Base-by-base conservation (phyloP, 2,797 vertebrate species). In the Babyrousa celebensis region DNA sequence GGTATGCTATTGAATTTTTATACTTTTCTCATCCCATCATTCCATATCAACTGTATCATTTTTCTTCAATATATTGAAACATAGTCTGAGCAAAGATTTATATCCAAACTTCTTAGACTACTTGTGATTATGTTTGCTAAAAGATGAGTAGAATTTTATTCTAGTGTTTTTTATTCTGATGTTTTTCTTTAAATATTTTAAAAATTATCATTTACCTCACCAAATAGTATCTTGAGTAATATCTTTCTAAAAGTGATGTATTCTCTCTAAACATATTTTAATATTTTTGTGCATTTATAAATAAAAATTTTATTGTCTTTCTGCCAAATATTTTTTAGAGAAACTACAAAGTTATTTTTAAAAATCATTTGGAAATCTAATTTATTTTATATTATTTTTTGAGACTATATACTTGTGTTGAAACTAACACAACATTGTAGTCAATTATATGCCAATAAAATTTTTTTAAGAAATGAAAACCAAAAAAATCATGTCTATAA, bases 111-210 rank as follows among this genome's bases (percentile, higher is more conserved):
- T 96, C 23, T 70, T n/a, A 27, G 21, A 54, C 7, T 70, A 77
- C 9, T 77, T 70, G 12, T 85, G 29, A 4, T 54, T 67, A 88
- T 4, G 10, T 18, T 63, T 92, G 10, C 60, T 75, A 91, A 93
- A 87, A 95, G 15, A 20, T 60, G 20, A 60, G 58, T 25, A 20
- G 2, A 62, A 52, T 71, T 89, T 86, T 92, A 89, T 54, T 83
- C 12, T 27, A 48, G 20, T 85, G 12, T 56, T 91, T 36, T 68
- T 36, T 40, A 77, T 40, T 87, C n/a, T 87, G 17, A 65, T 58
- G 21, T 14, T 68, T 80, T 88, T 48, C 36, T 89, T 87, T 23
- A 86, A 95, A 54, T 90, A 71, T 77, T 71, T 78, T 23, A 65
- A 20, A 63, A 56, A 43, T 82, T 95, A 68, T 65, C 56, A 58